phyloP scores from a whole-genome alignment of 2,888 invertebrate genomes.

The Euplagia quadripunctaria region DNA sequence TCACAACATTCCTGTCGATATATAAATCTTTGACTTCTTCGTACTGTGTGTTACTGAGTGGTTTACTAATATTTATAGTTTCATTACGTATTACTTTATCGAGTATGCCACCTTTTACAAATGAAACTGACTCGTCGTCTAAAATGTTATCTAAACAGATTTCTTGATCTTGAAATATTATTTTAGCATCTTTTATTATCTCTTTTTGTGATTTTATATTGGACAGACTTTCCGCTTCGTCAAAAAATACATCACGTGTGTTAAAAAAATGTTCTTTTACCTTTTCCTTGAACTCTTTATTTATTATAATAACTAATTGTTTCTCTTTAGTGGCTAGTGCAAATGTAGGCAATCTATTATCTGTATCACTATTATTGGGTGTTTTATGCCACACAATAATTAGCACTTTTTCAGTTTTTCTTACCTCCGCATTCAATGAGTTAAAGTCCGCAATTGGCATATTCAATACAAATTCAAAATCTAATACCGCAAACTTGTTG shows the following conservation, averaged over 20 bases:
- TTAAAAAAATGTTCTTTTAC: conserved; percentile 16
- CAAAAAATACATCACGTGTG: neutral
- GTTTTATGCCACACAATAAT: conserved; percentile 9
- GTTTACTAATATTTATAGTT: conserved; percentile 22
- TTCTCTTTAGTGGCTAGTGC: conserved; percentile 7
- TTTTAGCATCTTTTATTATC: conserved; percentile 14
- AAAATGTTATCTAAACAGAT: conserved; percentile 18
- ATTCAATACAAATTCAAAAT: conserved; percentile 3
- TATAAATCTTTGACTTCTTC: conserved; percentile 32
- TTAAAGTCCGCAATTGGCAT: conserved; percentile 1
- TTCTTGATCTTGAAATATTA: conserved; percentile 28
- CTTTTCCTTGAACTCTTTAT: neutral
- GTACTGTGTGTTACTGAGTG: conserved; percentile 14
- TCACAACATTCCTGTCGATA: conserved; percentile 26
- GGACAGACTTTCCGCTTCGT: conserved; percentile 19
- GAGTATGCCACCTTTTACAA: conserved; percentile 23
- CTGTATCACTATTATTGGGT: neutral
- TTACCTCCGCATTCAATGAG: neutral
- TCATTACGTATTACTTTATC: conserved; percentile 22
- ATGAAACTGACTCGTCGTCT: conserved; percentile 7
- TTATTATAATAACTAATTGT: conserved; percentile 8
- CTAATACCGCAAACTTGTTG: neutral
- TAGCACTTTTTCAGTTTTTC: conserved; percentile 1
- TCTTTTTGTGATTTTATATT: conserved; percentile 15
- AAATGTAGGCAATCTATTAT: conserved; percentile 8